Evolutionary conservation across 2,888 invertebrate species (phyloP).

Genomic region (Toxonevra muliebris): DNA sequence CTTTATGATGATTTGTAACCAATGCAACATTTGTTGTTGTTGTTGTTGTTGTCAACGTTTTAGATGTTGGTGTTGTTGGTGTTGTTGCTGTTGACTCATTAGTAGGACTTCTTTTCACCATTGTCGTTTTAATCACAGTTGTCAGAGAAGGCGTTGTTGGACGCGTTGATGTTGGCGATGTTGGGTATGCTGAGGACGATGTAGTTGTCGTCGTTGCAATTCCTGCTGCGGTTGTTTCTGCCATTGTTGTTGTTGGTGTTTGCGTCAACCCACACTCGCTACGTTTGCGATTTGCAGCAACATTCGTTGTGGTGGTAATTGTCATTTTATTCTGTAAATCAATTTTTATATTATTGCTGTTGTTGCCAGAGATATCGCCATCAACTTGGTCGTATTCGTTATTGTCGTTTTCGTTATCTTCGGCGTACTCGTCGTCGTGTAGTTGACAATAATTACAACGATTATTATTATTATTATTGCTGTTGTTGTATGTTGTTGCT

Average conservation of each 20-base stretch:
- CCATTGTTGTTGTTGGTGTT: slow-evolving; percentile 42
- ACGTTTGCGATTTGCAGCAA: slow-evolving; percentile 37
- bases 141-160: slow-evolving; percentile 54
- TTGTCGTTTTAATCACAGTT: slow-evolving; percentile 63
- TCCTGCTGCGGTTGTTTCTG: slow-evolving; percentile 40
- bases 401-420: slow-evolving; percentile 37
- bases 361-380: slow-evolving; percentile 31
- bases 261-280: slow-evolving; percentile 54
- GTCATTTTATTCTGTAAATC: slow-evolving; percentile 42
- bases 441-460: slow-evolving; percentile 58
- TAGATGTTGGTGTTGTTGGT: slow-evolving; percentile 45
- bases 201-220: slow-evolving; percentile 45
- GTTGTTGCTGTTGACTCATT: slow-evolving; percentile 52
- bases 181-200: slow-evolving; percentile 47
- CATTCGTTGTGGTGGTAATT: slow-evolving; percentile 45
- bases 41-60: slow-evolving; percentile 46
- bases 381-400: slow-evolving; percentile 32
- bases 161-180: slow-evolving; percentile 48
- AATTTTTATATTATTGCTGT: slow-evolving; percentile 23
- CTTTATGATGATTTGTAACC: slow-evolving; percentile 17
- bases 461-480: slow-evolving; percentile 46
- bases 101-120: slow-evolving; percentile 62
- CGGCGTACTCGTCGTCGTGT: slow-evolving; percentile 46
- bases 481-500: slow-evolving; percentile 42
- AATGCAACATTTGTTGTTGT: slow-evolving; percentile 41